A percentile compares a stretch with the other conserved stretches of the same genome.
Evolutionary conservation across 2,797 vertebrate species (phyloP).

Genomic region (Ispidina picta): DNA sequence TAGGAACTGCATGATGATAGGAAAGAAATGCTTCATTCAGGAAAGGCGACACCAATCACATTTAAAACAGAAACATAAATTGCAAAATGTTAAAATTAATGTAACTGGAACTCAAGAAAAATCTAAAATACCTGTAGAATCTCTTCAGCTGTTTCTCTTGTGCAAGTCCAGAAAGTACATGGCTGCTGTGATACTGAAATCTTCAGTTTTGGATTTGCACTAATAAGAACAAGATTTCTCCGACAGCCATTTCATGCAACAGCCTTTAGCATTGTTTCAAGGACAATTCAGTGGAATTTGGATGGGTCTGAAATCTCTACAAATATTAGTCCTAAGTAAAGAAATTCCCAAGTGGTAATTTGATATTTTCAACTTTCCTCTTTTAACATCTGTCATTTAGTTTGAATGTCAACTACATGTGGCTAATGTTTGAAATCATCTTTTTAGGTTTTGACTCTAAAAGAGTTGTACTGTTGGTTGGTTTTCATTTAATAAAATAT

Average conservation of each 20-base stretch:
- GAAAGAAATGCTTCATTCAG: slow-evolving; percentile 35
- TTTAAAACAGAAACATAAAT: slow-evolving; percentile 49
- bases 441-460: neutral
- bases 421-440: neutral
- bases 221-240: neutral
- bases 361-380: neutral
- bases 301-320: neutral
- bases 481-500: neutral
- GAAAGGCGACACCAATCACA: slow-evolving; percentile 10
- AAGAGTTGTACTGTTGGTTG: neutral
- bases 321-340: neutral
- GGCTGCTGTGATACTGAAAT: neutral
- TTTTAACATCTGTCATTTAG: neutral
- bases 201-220: neutral
- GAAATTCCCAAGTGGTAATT: neutral
- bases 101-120: neutral
- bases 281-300: neutral
- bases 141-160: neutral
- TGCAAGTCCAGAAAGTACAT: neutral
- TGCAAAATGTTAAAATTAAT: neutral
- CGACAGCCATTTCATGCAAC: neutral
- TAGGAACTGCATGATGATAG: slow-evolving; percentile 50
- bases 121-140: neutral
- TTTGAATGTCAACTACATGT: neutral
- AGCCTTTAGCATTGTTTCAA: neutral